A percentile compares a stretch with the other conserved stretches of the same genome.
phyloP scores from a whole-genome alignment of 2,797 vertebrate species.

The Platyrinchus mystaceus region DNA sequence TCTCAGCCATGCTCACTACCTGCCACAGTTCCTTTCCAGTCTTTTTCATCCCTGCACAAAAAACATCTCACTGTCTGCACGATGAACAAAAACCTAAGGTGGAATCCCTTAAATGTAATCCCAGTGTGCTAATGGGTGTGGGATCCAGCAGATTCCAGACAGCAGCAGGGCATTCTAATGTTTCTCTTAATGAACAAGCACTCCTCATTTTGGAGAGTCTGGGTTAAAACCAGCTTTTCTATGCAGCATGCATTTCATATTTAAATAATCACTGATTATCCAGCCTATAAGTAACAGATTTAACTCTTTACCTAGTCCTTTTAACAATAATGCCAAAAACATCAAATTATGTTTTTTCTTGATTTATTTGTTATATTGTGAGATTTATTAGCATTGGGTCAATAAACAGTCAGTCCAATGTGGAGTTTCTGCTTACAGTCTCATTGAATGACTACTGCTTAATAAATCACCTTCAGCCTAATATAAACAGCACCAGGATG shows the following conservation, averaged over 20 bases:
- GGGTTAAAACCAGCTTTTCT: slow-evolving; percentile 14
- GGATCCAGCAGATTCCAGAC: not conserved
- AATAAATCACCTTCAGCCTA: not conserved
- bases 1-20: slow-evolving; percentile 48
- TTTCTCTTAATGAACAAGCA: slow-evolving; percentile 28
- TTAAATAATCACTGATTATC: slow-evolving; percentile 14
- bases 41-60: slow-evolving; percentile 13
- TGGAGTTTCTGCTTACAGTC: not conserved
- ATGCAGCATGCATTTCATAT: not conserved
- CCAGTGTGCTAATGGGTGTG: not conserved
- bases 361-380: not conserved
- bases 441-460: not conserved
- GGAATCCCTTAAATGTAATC: slow-evolving; percentile 35
- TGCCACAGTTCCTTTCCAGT: slow-evolving; percentile 49
- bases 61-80: not conserved
- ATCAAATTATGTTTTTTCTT: not conserved
- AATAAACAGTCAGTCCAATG: not conserved
- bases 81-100: slow-evolving; percentile 43
- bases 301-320: not conserved
- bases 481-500: not conserved
- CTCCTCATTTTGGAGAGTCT: slow-evolving; percentile 16
- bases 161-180: slow-evolving; percentile 1
- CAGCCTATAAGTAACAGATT: not conserved
- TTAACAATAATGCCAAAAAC: not conserved
- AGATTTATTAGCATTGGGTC: slow-evolving; percentile 1